Evolutionary conservation across 2,888 invertebrate species (phyloP).

Genomic region (Selenia dentaria): DNA sequence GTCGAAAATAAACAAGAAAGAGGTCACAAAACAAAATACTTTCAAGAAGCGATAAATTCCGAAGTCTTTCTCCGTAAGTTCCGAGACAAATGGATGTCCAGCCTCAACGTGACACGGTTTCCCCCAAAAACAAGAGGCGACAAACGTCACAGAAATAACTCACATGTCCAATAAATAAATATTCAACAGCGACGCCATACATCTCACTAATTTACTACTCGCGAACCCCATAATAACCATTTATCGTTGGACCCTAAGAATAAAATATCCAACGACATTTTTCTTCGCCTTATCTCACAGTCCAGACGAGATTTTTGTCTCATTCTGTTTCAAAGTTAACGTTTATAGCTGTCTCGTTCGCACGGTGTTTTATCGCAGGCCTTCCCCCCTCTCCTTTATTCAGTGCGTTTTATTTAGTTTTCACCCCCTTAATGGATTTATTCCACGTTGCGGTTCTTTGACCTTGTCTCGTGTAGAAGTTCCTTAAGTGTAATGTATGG

Average conservation of each 20-base stretch:
- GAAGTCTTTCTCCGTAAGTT: not conserved
- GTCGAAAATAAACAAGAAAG: too few relatives aligned
- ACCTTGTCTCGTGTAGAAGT: slow-evolving; percentile 59
- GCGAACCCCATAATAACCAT: slow-evolving; percentile 79
- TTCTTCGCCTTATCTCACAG: slow-evolving; percentile 78
- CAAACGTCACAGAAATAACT: slow-evolving; percentile 48
- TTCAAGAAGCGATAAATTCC: not conserved
- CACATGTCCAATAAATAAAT: slow-evolving; percentile 72
- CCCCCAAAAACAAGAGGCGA: slow-evolving; percentile 12
- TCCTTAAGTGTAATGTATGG: slow-evolving; percentile 27
- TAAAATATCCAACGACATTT: slow-evolving; percentile 79
- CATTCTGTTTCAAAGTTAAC: slow-evolving; percentile 35
- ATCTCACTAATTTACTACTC: slow-evolving; percentile 81
- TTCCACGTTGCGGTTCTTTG: slow-evolving; percentile 61
- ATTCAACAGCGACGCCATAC: slow-evolving; percentile 73
- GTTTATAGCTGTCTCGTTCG: slow-evolving; percentile 30
- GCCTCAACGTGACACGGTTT: slow-evolving; percentile 17
- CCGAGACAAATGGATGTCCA: slow-evolving; percentile 24
- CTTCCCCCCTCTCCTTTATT: slow-evolving; percentile 58
- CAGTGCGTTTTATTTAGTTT: slow-evolving; percentile 79
- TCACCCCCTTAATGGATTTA: slow-evolving; percentile 76
- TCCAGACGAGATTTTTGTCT: slow-evolving; percentile 61
- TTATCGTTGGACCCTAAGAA: slow-evolving; percentile 68
- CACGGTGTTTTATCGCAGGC: slow-evolving; percentile 55
- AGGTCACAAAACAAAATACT: too few relatives aligned